These are phyloP conservation scores for Malurus alboscapulatus DNA, from an alignment of 2,113 vertebrate species.

Conservation along the genomic window DNA sequence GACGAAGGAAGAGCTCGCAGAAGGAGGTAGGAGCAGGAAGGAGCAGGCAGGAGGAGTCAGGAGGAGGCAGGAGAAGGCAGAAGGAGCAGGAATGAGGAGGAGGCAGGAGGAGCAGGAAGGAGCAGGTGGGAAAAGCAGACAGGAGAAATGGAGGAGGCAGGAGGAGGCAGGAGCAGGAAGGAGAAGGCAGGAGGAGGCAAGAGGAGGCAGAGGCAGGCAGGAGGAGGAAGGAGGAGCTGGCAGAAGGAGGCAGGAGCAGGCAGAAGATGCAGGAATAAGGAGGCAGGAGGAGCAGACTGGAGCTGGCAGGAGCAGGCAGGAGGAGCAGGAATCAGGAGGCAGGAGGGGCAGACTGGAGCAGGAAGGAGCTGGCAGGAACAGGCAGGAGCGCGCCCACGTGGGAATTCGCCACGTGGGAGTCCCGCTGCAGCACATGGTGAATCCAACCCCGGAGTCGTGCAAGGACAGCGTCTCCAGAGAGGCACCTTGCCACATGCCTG, in stretches of 20 bases:
- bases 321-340: neutral
- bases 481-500: neutral
- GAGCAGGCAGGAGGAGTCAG: no score
- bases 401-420: neutral
- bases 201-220: no score
- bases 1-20: no score
- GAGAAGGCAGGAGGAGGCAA: no score
- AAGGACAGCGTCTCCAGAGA: neutral
- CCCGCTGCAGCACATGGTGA: neutral
- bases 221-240: no score
- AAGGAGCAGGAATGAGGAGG: no score
- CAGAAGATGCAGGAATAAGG: neutral
- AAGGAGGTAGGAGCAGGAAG: no score
- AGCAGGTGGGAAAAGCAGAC: no score
- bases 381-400: neutral
- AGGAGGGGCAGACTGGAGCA: neutral
- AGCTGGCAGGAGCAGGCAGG: neutral
- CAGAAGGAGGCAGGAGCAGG: neutral
- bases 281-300: neutral
- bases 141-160: no score
- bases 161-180: no score
- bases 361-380: neutral
- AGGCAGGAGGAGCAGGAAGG: no score
- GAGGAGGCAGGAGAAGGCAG: no score
- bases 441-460: neutral